phyloP scores from a whole-genome alignment of 1,140 invertebrate genomes.

The Zaprionus lachaisei region DNA sequence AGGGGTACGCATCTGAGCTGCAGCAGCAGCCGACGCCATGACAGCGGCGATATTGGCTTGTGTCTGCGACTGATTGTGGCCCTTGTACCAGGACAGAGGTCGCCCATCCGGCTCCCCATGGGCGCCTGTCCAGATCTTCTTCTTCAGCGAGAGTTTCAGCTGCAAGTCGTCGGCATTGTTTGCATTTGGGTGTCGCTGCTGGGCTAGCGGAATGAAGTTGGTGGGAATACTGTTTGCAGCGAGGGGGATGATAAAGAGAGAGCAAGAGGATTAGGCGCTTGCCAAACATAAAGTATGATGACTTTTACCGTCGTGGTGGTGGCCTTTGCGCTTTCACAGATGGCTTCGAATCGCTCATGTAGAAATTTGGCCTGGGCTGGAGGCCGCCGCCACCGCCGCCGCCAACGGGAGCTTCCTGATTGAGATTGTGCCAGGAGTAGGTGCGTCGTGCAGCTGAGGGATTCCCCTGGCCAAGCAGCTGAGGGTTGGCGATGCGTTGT shows the following conservation, averaged over 20 bases:
- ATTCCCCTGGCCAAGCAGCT: slow-evolving; percentile 15
- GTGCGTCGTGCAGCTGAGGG: slow-evolving; percentile 57
- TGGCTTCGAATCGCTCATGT: slow-evolving; percentile 39
- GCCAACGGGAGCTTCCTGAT: slow-evolving; percentile 42
- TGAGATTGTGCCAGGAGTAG: slow-evolving; percentile 83
- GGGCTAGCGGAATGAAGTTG: slow-evolving; percentile 52
- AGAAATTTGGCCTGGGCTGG: slow-evolving; percentile 31
- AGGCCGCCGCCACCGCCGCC: not conserved
- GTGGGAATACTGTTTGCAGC: slow-evolving; percentile 44
- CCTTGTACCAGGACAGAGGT: slow-evolving; percentile 63
- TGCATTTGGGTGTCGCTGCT: slow-evolving; percentile 36
- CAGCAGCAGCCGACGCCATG: slow-evolving; percentile 31
- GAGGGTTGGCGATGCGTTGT: slow-evolving; percentile 17
- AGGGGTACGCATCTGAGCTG: slow-evolving; percentile 22
- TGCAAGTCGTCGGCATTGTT: slow-evolving; percentile 65
- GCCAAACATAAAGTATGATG: not conserved
- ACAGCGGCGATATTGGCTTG: slow-evolving; percentile 20
- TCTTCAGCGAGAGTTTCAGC: slow-evolving; percentile 79
- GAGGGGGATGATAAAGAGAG: too few relatives aligned
- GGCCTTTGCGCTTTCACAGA: slow-evolving; percentile 41
- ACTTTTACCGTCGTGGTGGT: slow-evolving; percentile 48
- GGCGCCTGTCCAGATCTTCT: slow-evolving; percentile 81
- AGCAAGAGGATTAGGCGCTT: not conserved
- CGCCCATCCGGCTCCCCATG: slow-evolving; percentile 46
- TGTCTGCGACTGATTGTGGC: slow-evolving; percentile 27